A percentile compares a stretch with the other conserved stretches of the same genome.
Conservation (phyloP, 2,888 invertebrate species). For the Iselma pallidipennis region DNA sequence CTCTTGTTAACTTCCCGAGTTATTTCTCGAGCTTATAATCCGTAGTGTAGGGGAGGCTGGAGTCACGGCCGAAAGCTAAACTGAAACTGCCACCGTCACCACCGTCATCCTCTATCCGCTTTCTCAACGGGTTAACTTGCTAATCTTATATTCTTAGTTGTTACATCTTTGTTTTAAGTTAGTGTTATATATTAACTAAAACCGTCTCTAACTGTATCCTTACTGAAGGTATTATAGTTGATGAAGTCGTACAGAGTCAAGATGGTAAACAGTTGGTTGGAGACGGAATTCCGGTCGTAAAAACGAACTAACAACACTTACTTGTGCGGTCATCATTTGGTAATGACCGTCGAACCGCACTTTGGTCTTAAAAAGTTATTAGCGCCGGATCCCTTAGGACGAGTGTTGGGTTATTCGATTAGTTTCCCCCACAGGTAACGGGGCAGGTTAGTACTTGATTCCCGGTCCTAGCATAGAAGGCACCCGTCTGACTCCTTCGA, state of each 20-base stretch:
- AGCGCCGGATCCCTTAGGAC: conserved; percentile 36
- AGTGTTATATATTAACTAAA: conserved; percentile 31
- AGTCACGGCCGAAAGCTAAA: conserved; percentile 32
- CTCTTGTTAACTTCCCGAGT: conserved; percentile 51
- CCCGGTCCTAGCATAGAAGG: conserved; percentile 28
- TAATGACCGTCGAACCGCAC: conserved; percentile 46
- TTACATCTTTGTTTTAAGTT: conserved; percentile 43
- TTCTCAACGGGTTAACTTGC: conserved; percentile 31
- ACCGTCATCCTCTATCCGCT: conserved; percentile 11
- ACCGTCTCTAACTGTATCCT: conserved; percentile 39
- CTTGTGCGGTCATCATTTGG: conserved; percentile 39
- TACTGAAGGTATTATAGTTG: conserved; percentile 30
- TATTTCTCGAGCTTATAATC: conserved; percentile 52
- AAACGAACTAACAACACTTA: conserved; percentile 22
- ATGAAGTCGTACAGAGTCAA: conserved; percentile 36
- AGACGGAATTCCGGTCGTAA: conserved; percentile 28
- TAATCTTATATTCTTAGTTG: conserved; percentile 47
- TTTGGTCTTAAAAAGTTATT: conserved; percentile 51
- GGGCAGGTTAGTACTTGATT: conserved; percentile 38
- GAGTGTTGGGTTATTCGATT: conserved; percentile 45
- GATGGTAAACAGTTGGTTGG: conserved; percentile 36
- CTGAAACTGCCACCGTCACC: conserved; percentile 3
- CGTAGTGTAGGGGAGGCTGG: conserved; percentile 39
- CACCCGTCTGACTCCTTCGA: conserved; percentile 38
- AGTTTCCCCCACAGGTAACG: conserved; percentile 42